These are phyloP conservation scores for Pterocles burchelli DNA, from an alignment of 2,113 vertebrate species.

Conservation along the genomic window DNA sequence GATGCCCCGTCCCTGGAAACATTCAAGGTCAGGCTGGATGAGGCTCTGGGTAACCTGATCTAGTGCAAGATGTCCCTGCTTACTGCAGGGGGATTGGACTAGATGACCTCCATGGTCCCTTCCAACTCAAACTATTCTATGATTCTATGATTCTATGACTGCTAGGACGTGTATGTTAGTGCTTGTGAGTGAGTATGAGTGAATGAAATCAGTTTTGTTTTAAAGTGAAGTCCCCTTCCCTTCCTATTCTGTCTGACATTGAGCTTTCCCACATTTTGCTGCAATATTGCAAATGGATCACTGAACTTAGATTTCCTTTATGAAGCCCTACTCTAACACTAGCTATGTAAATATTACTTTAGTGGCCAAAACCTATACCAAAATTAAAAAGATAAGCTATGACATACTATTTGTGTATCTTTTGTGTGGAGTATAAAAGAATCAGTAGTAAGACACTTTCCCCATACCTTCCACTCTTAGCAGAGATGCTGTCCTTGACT, in stretches of 20 bases:
- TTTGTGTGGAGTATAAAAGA: background rate
- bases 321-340: background rate
- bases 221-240: background rate
- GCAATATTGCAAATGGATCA: background rate
- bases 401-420: background rate
- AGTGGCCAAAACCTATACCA: background rate
- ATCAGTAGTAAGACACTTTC: background rate
- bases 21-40: too few species aligned
- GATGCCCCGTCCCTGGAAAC: too few species aligned
- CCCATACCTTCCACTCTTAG: background rate
- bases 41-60: too few species aligned
- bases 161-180: background rate
- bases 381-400: background rate
- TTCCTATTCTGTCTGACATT: background rate
- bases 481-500: background rate
- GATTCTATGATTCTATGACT: too few species aligned
- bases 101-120: too few species aligned
- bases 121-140: too few species aligned
- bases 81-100: too few species aligned
- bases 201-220: background rate
- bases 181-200: background rate
- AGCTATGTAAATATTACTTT: background rate
- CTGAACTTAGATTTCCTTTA: background rate
- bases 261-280: background rate
- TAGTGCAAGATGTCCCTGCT: too few species aligned